Conservation (phyloP, 2,797 vertebrate species). For the Lepus oiostolus region DNA sequence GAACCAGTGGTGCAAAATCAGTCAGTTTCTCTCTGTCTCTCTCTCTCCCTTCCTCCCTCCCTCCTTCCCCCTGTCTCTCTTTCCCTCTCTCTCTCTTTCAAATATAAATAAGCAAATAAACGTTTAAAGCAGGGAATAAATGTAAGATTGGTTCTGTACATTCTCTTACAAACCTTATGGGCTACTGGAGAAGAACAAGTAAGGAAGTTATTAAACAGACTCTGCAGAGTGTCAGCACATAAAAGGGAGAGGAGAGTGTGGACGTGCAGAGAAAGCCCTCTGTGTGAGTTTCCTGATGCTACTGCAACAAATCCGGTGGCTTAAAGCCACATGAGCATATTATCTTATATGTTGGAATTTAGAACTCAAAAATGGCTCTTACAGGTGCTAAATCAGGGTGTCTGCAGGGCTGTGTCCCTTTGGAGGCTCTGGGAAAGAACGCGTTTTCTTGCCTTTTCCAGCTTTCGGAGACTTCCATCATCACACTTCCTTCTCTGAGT, state of each 20-base stretch:
- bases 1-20: no score
- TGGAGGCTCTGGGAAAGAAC: neutral
- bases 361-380: neutral
- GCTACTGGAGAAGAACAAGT: neutral
- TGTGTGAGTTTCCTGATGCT: neutral
- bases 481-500: constrained; percentile 15
- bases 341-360: neutral
- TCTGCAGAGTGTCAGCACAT: neutral
- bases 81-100: no score
- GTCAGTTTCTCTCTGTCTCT: no score
- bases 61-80: no score
- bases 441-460: neutral
- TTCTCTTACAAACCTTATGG: neutral
- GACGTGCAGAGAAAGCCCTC: neutral
- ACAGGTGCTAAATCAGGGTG: neutral
- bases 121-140: no score
- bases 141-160: neutral
- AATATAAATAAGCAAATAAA: no score
- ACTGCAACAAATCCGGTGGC: neutral
- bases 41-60: no score
- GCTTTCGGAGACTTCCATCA: neutral
- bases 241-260: neutral
- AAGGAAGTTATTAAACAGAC: neutral
- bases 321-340: neutral
- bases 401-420: neutral